These are phyloP conservation scores for Epirrhoe tristata DNA, from an alignment of 2,888 invertebrate species.

Conservation along the genomic window DNA sequence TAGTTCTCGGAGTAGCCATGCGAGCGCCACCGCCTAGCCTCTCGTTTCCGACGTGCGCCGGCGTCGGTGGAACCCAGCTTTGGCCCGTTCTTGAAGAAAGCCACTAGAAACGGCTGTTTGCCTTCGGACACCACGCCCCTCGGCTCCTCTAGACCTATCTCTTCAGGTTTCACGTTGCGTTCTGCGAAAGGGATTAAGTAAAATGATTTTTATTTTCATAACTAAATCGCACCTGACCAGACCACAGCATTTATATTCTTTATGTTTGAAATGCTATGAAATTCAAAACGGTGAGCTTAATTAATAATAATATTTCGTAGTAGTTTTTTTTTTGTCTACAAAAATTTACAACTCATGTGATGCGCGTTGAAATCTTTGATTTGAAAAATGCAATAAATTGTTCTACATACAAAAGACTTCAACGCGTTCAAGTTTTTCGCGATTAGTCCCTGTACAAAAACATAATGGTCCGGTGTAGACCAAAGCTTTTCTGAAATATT, in stretches of 20 bases:
- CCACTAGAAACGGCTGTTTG: constrained; percentile 96
- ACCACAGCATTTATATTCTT: neutral
- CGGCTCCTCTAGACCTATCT: constrained; percentile 92
- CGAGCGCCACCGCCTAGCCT: constrained; percentile 83
- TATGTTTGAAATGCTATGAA: neutral
- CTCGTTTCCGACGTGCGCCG: constrained; percentile 85
- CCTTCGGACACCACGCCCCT: constrained; percentile 88
- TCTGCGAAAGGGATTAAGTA: constrained; percentile 69
- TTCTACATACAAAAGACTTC: neutral
- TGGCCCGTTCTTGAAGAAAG: constrained; percentile 91
- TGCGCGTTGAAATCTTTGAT: constrained; percentile 26
- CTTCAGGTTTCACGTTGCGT: constrained; percentile 93
- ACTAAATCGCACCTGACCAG: neutral
- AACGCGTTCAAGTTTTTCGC: constrained; percentile 1
- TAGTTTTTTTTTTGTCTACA: neutral
- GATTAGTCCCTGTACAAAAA: neutral
- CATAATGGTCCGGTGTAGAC: too few species aligned
- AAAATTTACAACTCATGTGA: neutral
- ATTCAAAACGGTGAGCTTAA: neutral
- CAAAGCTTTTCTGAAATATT: too few species aligned
- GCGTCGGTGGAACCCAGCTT: constrained; percentile 80
- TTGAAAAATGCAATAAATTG: neutral
- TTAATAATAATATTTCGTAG: neutral
- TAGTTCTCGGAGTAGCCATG: constrained; percentile 83
- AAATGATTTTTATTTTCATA: neutral